Evolutionary conservation across 1,140 invertebrate species (phyloP), one percentile per base, ranked within the genome.

Genomic region (Archivesica marissinica): DNA sequence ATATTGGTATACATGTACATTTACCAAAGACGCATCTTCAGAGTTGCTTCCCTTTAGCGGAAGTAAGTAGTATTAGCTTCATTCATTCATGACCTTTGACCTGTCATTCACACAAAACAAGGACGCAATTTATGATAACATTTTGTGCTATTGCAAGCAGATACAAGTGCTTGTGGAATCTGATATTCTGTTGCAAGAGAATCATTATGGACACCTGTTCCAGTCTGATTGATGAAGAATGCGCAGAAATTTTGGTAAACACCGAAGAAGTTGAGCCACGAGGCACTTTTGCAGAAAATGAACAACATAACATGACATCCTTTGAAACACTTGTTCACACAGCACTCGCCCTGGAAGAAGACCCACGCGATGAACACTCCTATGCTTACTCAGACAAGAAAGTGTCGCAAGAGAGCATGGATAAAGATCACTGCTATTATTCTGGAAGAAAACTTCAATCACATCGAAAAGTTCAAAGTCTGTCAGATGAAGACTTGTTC

Each of bases 341-440:
- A 1, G 78, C 64, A 7, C 61, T 81, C 1, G 78, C 61, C 2
- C 50, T 81, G 2, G 61, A 81, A 70, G 66, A 54, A 54, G 78
- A 81, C 33, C 78, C 78, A 41, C 41, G 61, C 2, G 33, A 70
- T 35, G 78, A 81, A 70, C 78, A 81, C n/a, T 81, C 78, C 0
- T 81, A 81, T 81, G 78, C 78, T 23, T 81, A 41, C 39, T 38
- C 41, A 39, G 61, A 70, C 39, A 50, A 81, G 33, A 70, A 70
- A 28, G 23, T n/a, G 39, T 64, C 64, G 0, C 13, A 50, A 23
- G 44, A 81, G 7, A 25, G 64, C 1, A 70, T 38, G 33, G 47
- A 81, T 39, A 81, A 81, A 54, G 78, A 81, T 56, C 78, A 81
- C 25, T 54, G 78, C 39, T 81, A 81, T 70, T 66, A 47, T 15